Evolutionary conservation across 2,888 invertebrate genomes (phyloP), one percentile per base, ranked within the genome.

Genomic region (Acanthococcus lagerstroemiae): DNA sequence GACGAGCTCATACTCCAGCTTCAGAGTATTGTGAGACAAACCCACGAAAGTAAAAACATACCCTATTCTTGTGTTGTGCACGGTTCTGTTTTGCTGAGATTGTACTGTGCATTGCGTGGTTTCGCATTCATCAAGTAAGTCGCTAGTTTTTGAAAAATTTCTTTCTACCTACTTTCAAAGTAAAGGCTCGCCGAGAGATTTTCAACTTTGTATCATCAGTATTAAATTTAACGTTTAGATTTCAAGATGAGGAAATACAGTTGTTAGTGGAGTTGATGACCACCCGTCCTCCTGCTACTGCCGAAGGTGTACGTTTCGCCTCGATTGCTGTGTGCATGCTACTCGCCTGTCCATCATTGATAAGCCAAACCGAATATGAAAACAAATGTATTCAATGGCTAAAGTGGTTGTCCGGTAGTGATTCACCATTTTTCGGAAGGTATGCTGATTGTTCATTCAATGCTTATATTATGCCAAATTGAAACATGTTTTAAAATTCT

Each of bases 241-340:
- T 90, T 74, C 89, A 89, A 74, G 95, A 95, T 74, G 94, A 95
- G 71, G 96, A 96, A 80, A 86, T 93, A 22, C 82, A 83, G 66
- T 82, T 87, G 55, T 80, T 96, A 27, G 83, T 95, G 15, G 85
- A 89, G 73, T 78, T 96, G 52, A 82, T 95, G 19, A 94, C 94
- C 0, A 88, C 89, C 27, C 89, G 89, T 73, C 93, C 92, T 1
- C 87, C 88, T 21, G 88, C 91, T 0, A 90, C 90, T n/a, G 87
- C 90, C 24, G 90, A 93, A 27, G 95, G 95, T 9, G 91, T 93
- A 6, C 80, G 94, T 74, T 95, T 95, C 76, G 92, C 95, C 0
- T 92, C 94, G 0, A 81, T 95, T 44, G 92, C 92, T 21, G 81
- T 96, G 1, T 95, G 95, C 74, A 93, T 95, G 88, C 82, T 96